Evolutionary conservation across 2,113 vertebrate species (phyloP).

Genomic region (Macrotus californicus): DNA sequence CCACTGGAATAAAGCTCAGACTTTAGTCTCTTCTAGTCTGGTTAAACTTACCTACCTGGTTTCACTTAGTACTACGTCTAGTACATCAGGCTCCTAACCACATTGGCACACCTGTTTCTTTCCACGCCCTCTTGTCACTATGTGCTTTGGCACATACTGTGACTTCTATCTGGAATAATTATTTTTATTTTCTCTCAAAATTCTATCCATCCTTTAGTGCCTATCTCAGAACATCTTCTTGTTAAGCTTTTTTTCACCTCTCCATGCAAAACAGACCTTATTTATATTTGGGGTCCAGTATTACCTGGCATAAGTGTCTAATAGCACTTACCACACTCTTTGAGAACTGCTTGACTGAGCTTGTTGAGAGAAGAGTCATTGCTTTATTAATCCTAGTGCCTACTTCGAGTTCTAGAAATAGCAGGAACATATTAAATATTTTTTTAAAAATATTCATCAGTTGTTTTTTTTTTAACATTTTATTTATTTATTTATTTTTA

Average conservation of each 20-base stretch:
- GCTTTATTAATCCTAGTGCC: background rate
- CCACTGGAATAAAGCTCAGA: background rate
- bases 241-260: background rate
- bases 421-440: background rate
- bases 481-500: too few species aligned
- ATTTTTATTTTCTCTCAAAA: background rate
- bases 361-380: background rate
- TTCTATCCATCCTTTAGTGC: background rate
- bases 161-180: background rate
- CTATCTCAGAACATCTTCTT: background rate
- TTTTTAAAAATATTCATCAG: too few species aligned
- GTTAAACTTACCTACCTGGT: background rate
- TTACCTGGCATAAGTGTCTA: background rate
- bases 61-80: background rate
- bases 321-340: background rate
- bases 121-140: background rate
- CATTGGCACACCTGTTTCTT: background rate
- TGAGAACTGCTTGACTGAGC: background rate
- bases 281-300: background rate
- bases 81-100: background rate
- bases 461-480: too few species aligned
- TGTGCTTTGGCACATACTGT: background rate
- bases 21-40: background rate
- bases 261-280: background rate
- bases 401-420: background rate